phyloP scores from a whole-genome alignment of 2,888 invertebrate species.

The Epinotia bilunana region DNA sequence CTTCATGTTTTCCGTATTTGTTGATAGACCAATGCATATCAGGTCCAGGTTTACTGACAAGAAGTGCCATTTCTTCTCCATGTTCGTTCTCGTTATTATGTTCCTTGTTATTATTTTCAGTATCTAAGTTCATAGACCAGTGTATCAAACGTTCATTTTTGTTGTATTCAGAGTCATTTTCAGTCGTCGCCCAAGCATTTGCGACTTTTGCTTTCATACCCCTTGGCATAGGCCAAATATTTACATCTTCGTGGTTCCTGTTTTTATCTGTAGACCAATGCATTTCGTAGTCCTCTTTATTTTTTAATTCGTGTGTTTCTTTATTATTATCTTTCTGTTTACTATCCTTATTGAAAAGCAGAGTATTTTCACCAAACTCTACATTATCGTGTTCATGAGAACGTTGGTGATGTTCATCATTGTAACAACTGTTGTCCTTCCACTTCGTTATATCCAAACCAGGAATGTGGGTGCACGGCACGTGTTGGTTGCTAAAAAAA shows the following conservation, averaged over 20 bases:
- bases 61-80: conserved; percentile 19
- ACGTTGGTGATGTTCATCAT: conserved; percentile 49
- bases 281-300: conserved; percentile 9
- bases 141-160: conserved; percentile 11
- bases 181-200: not conserved
- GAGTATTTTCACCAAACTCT: not conserved
- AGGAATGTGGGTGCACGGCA: conserved; percentile 61
- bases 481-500: conserved; percentile 62
- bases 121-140: conserved; percentile 23
- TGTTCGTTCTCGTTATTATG: not conserved
- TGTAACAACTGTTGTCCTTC: conserved; percentile 61
- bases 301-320: not conserved
- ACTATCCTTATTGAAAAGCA: not conserved
- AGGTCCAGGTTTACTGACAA: conserved; percentile 17
- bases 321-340: not conserved
- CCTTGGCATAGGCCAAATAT: not conserved
- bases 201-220: not conserved
- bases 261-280: not conserved
- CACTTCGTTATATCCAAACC: conserved; percentile 62
- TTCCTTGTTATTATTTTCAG: not conserved
- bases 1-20: conserved; percentile 24
- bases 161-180: conserved; percentile 8
- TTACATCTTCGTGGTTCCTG: not conserved
- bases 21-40: conserved; percentile 20
- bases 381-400: not conserved